phyloP scores from a whole-genome alignment of 2,888 invertebrate species.

The Nowickia ferox region DNA sequence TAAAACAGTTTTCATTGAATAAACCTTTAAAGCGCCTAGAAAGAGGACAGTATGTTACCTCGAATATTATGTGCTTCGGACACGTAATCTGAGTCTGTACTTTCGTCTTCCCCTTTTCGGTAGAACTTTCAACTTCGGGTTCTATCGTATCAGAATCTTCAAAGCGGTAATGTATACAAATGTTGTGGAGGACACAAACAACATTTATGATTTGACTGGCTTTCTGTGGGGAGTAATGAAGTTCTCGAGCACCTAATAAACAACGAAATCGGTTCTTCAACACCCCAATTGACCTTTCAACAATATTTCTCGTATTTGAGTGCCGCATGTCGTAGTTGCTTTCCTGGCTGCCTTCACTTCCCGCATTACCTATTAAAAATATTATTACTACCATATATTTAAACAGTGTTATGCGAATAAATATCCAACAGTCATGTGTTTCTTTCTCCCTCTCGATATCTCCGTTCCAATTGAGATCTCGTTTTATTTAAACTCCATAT shows the following conservation, averaged over 20 bases:
- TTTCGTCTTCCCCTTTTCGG: background rate
- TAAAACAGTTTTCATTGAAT: background rate
- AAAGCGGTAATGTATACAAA: slow-evolving; percentile 11
- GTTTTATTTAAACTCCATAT: slow-evolving; percentile 40
- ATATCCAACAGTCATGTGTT: slow-evolving; percentile 20
- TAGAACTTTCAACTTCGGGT: background rate
- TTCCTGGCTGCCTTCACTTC: slow-evolving; percentile 8
- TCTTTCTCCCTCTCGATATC: slow-evolving; percentile 24
- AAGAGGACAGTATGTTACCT: background rate
- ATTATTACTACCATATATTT: background rate
- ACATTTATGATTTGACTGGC: slow-evolving; percentile 9
- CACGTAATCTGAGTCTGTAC: background rate
- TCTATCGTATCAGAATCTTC: too few species aligned
- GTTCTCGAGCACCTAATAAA: background rate
- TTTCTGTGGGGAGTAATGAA: slow-evolving; percentile 1
- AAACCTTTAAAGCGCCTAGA: slow-evolving; percentile 5
- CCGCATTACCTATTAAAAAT: slow-evolving; percentile 13
- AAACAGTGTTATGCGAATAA: background rate
- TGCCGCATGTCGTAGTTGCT: slow-evolving; percentile 3
- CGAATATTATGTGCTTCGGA: background rate
- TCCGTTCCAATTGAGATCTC: slow-evolving; percentile 27
- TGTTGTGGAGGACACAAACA: slow-evolving; percentile 17
- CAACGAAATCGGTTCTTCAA: background rate
- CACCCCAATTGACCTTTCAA: background rate
- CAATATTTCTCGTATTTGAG: background rate